phyloP scores from a whole-genome alignment of 2,113 vertebrate genomes.

The Misgurnus anguillicaudatus region DNA sequence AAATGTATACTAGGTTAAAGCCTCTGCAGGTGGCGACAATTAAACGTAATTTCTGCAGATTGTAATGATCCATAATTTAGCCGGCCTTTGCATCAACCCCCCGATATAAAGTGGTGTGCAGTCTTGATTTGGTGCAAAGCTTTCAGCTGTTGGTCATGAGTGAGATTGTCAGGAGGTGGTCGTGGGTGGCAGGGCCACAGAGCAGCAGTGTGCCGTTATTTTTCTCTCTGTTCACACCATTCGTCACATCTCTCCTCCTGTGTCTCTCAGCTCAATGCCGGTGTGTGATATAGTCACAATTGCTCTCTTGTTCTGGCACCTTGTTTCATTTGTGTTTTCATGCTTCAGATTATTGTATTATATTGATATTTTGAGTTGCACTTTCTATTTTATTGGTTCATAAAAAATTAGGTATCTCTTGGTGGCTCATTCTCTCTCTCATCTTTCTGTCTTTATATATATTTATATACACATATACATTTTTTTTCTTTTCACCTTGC shows the following conservation, averaged over 20 bases:
- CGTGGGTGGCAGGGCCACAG: constrained; percentile 48
- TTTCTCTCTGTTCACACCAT: constrained; percentile 40
- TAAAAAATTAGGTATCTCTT: not conserved
- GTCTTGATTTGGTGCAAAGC: constrained; percentile 54
- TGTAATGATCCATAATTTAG: constrained; percentile 79
- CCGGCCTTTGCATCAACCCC: constrained; percentile 59
- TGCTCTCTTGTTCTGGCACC: constrained; percentile 16
- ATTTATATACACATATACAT: no score
- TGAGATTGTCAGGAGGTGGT: constrained; percentile 54
- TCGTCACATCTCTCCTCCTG: constrained; percentile 10
- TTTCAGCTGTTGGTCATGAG: constrained; percentile 58
- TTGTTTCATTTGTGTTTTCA: constrained; percentile 13
- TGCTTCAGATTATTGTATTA: not conserved
- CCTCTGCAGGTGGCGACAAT: constrained; percentile 83
- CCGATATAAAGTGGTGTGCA: constrained; percentile 52
- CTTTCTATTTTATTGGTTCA: not conserved
- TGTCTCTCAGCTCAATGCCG: constrained; percentile 3
- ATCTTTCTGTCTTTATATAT: no score
- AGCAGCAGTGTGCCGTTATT: constrained; percentile 43
- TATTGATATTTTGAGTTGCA: not conserved
- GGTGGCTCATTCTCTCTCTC: no score
- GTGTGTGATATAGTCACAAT: not conserved
- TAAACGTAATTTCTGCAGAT: constrained; percentile 80
- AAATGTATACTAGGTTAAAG: constrained; percentile 77
- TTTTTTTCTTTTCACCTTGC: not conserved